Evolutionary conservation across 2,888 invertebrate genomes (phyloP).

Genomic region (Norana najaformis): DNA sequence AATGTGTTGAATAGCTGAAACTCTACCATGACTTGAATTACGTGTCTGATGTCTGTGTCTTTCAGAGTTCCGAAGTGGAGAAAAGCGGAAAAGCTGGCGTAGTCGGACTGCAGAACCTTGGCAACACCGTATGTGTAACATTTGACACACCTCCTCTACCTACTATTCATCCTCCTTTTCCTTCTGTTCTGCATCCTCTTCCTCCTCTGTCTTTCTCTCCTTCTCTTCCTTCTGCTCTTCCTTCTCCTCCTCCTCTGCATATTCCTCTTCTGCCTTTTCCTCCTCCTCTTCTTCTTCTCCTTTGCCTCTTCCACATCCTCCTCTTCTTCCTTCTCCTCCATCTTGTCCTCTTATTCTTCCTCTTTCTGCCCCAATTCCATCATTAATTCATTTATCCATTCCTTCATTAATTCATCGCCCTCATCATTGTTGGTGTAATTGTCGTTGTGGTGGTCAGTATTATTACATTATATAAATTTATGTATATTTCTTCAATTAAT

Average conservation of each 20-base stretch:
- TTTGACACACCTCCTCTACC: too few relatives aligned
- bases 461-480: too few relatives aligned
- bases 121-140: slow-evolving; percentile 80
- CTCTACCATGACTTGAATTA: neutral
- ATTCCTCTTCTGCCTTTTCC: neutral
- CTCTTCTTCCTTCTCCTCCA: neutral
- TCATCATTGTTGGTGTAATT: too few relatives aligned
- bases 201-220: neutral
- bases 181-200: too few relatives aligned
- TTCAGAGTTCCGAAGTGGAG: neutral
- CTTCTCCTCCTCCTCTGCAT: neutral
- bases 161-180: too few relatives aligned
- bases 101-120: slow-evolving; percentile 83
- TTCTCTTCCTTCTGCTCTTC: too few relatives aligned
- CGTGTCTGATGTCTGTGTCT: neutral
- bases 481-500: too few relatives aligned
- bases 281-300: neutral
- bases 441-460: too few relatives aligned
- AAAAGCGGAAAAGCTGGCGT: slow-evolving; percentile 22
- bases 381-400: neutral
- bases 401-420: neutral
- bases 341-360: neutral
- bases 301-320: neutral
- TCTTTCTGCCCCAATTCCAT: neutral
- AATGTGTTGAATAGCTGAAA: neutral